phyloP scores from a whole-genome alignment of 2,113 vertebrate genomes.

The Setophaga petechia region DNA sequence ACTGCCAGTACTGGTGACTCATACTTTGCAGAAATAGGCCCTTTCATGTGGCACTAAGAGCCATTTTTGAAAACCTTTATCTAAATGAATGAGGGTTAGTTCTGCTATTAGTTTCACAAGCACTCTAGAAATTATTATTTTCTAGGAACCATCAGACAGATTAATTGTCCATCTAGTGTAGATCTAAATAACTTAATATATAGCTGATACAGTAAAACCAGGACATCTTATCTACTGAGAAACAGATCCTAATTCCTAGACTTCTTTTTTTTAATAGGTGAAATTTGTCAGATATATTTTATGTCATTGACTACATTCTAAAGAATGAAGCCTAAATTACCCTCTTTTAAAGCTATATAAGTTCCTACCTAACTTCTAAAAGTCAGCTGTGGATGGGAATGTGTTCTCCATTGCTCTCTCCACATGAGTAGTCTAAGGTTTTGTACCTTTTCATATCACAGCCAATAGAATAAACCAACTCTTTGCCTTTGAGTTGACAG shows the following conservation, averaged over 20 bases:
- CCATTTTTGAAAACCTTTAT: background rate
- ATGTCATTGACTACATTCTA: background rate
- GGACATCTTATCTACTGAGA: background rate
- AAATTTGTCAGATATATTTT: background rate
- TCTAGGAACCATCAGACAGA: background rate
- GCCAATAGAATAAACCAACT: background rate
- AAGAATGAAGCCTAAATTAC: background rate
- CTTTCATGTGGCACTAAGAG: background rate
- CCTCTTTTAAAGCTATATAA: background rate
- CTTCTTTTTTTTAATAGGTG: background rate
- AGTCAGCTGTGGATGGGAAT: background rate
- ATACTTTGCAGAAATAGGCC: background rate
- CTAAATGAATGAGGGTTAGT: background rate
- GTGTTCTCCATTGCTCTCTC: background rate
- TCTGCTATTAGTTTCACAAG: background rate
- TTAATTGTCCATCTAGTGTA: background rate
- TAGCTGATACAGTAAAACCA: background rate
- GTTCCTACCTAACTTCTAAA: background rate
- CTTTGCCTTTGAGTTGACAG: background rate
- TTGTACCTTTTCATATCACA: background rate
- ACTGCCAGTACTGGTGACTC: background rate
- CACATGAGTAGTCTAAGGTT: background rate
- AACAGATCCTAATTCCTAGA: background rate
- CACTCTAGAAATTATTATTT: background rate
- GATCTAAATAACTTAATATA: background rate